phyloP scores from a whole-genome alignment of 2,797 vertebrate genomes.

The Anguilla marmorata region DNA sequence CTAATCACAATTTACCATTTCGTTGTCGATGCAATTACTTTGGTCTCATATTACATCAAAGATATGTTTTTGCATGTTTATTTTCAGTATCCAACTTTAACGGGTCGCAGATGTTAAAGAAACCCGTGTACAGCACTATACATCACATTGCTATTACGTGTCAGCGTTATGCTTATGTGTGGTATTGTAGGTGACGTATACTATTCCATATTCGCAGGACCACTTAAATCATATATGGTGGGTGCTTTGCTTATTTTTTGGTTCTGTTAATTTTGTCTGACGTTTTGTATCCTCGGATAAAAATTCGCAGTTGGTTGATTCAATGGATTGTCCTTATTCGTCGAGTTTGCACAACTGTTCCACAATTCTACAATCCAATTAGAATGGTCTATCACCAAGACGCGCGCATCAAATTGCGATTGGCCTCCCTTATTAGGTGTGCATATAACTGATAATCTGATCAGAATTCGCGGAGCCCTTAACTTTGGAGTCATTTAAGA shows the following conservation, averaged over 20 bases:
- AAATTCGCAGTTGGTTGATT: not conserved
- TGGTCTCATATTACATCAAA: not conserved
- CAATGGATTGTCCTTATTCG: not conserved
- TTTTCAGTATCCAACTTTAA: not conserved
- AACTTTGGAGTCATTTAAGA: conserved; percentile 36
- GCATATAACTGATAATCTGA: not conserved
- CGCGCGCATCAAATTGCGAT: not conserved
- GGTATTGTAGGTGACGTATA: not conserved
- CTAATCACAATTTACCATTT: not conserved
- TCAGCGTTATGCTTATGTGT: not conserved
- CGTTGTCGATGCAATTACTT: not conserved
- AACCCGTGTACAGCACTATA: not conserved
- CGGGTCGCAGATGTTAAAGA: not conserved
- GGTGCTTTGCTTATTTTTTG: not conserved
- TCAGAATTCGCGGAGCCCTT: conserved; percentile 52
- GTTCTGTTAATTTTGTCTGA: not conserved
- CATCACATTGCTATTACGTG: not conserved
- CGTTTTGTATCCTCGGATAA: not conserved
- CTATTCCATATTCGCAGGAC: no score
- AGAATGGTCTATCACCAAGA: not conserved
- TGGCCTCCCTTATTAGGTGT: not conserved
- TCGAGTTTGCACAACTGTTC: not conserved
- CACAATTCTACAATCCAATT: not conserved
- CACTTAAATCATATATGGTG: no score
- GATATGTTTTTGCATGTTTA: not conserved